A percentile compares a stretch with the other conserved stretches of the same genome.
Conservation (phyloP, 2,888 invertebrate genomes). For the Aphidius colemani region DNA sequence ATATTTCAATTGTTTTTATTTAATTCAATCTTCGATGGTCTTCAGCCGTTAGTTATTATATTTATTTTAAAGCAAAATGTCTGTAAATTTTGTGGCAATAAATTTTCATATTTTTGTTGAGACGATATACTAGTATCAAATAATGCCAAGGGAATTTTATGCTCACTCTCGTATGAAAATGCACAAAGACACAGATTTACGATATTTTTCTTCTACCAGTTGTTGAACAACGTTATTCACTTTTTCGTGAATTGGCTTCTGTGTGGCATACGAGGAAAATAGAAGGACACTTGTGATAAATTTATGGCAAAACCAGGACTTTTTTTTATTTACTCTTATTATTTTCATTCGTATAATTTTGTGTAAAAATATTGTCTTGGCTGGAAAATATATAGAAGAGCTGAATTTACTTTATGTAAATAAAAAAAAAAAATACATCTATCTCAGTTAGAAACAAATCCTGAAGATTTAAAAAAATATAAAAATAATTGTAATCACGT, state of each 20-base stretch:
- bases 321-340: conserved; percentile 25
- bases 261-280: conserved; percentile 20
- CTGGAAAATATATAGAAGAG: conserved; percentile 25
- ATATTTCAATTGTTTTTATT: too few species aligned
- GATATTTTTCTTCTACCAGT: conserved; percentile 20
- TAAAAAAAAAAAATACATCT: conserved; percentile 31
- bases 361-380: conserved; percentile 32
- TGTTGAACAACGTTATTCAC: conserved; percentile 15
- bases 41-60: too few species aligned
- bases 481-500: not conserved
- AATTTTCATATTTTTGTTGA: conserved; percentile 26
- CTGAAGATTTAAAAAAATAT: not conserved
- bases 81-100: conserved; percentile 13
- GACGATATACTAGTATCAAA: conserved; percentile 18
- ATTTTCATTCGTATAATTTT: conserved; percentile 35
- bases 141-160: conserved; percentile 27
- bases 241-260: conserved; percentile 7
- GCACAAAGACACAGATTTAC: conserved; percentile 26
- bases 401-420: conserved; percentile 20
- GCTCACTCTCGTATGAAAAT: conserved; percentile 26
- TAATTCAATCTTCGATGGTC: too few species aligned
- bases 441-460: too few species aligned
- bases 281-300: conserved; percentile 42
- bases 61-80: too few species aligned
- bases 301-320: conserved; percentile 48